Evolutionary conservation across 2,888 invertebrate species (phyloP).

Genomic region (Cerceris rybyensis): DNA sequence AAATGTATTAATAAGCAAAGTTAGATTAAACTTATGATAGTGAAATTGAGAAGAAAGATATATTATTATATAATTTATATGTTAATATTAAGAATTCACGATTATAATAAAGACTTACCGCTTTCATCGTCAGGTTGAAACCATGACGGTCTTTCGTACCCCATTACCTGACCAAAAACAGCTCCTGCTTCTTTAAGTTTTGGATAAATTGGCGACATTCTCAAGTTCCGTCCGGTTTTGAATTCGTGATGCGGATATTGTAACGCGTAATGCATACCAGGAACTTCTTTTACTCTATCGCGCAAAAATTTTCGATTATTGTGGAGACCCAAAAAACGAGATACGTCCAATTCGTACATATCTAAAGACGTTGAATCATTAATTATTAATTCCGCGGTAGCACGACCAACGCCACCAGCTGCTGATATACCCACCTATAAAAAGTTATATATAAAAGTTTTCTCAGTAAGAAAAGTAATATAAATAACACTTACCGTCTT

Average conservation of each 20-base stretch:
- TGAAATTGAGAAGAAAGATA: not conserved
- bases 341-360: slow-evolving; percentile 94
- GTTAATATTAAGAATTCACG: not conserved
- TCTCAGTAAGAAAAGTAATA: not conserved
- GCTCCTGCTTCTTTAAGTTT: slow-evolving; percentile 95
- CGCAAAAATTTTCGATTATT: slow-evolving; percentile 96
- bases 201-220: slow-evolving; percentile 97
- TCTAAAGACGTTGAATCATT: slow-evolving; percentile 91
- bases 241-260: slow-evolving; percentile 94
- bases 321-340: slow-evolving; percentile 95
- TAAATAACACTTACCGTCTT: slow-evolving; percentile 85
- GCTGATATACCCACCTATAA: slow-evolving; percentile 92
- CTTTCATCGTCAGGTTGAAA: slow-evolving; percentile 86
- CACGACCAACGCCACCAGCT: slow-evolving; percentile 96
- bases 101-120: slow-evolving; percentile 73
- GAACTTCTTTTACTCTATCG: slow-evolving; percentile 95
- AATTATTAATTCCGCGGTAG: slow-evolving; percentile 93
- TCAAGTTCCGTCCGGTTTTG: slow-evolving; percentile 92
- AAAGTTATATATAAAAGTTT: slow-evolving; percentile 16
- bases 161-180: slow-evolving; percentile 98
- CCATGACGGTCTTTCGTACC: slow-evolving; percentile 97
- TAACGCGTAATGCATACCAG: slow-evolving; percentile 92
- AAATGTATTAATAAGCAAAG: not conserved
- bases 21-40: not conserved
- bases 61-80: not conserved